Evolutionary conservation across 2,113 vertebrate species (phyloP).

Genomic region (Elgaria multicarinata): DNA sequence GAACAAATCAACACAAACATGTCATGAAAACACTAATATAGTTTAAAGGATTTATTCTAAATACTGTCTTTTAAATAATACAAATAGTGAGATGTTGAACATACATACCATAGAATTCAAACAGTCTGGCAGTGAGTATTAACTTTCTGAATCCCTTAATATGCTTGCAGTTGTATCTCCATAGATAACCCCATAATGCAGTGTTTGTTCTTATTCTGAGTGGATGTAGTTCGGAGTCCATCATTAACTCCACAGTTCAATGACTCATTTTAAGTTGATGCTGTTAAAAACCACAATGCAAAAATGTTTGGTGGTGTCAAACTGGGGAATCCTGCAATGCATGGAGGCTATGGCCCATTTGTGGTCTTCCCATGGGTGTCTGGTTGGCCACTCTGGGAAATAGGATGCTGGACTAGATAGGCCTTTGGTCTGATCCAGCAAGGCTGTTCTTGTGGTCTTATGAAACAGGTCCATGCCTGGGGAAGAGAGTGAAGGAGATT

Average conservation of each 20-base stretch:
- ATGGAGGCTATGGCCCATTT: neutral
- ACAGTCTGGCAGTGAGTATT: neutral
- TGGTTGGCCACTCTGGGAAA: neutral
- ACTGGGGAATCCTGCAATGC: no score
- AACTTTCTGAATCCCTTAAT: neutral
- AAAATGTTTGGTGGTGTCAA: no score
- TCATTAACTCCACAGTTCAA: neutral
- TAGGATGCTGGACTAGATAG: neutral
- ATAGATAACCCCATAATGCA: neutral
- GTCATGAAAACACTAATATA: neutral
- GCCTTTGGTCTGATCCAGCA: neutral
- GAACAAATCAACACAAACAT: neutral
- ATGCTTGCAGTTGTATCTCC: neutral
- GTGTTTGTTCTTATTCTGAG: neutral
- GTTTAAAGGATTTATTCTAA: neutral
- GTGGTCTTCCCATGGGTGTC: neutral
- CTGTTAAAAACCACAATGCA: neutral
- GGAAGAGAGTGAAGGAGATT: neutral
- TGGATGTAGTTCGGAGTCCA: neutral
- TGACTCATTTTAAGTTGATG: neutral
- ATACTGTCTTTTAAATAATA: neutral
- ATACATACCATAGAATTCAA: neutral
- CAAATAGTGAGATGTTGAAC: neutral
- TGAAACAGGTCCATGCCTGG: neutral
- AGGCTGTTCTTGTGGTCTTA: neutral